Base-by-base conservation (phyloP, 2,888 invertebrate species). In the Urechis unicinctus region DNA sequence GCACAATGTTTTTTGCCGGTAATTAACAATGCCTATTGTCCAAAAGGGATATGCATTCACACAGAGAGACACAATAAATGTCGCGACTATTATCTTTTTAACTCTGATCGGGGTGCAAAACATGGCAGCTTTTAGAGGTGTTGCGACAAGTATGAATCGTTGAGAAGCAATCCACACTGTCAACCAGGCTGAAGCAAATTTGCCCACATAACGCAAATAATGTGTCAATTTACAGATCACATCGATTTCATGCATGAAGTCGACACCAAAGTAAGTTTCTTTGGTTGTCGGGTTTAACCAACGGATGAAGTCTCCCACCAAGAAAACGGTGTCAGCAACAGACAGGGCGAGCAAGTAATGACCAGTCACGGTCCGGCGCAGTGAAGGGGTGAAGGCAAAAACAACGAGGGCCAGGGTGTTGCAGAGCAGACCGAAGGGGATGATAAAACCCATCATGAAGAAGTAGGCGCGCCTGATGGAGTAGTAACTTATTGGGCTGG, bases 81-180 rank as follows among this genome's bases (percentile, higher is more conserved):
- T 65, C 49, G 43, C 55, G 30, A 60, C 52, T 46, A 68, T 66
- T 47, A 57, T 59, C 3, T 58, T 36, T 45, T 61, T 57, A 31
- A 66, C 65, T 6, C 62, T 58, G 22, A 24, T 28, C 6, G 62
- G 52, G 21, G 66, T 66, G 49, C 66, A 68, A 24, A 64, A 51
- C 25, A 60, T 51, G 0, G 43, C 26, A n/a, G 63, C 64, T 47
- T 60, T 60, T 21, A 67, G 59, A 50, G 66, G 62, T 57, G 63
- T 66, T 31, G 62, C 59, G 2, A 68, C 61, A n/a, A 62, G 63
- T 22, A 68, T 59, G 54, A 67, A 67, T 13, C 68, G 60, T 42
- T 68, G 66, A 0, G 61, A 57, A 6, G 66, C 65, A 47, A 68
- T 66, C 22, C 66, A 65, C 17, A 65, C 66, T 2, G 68, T 68